phyloP scores from a whole-genome alignment of 2,797 vertebrate species.

The Darevskia mixta region DNA sequence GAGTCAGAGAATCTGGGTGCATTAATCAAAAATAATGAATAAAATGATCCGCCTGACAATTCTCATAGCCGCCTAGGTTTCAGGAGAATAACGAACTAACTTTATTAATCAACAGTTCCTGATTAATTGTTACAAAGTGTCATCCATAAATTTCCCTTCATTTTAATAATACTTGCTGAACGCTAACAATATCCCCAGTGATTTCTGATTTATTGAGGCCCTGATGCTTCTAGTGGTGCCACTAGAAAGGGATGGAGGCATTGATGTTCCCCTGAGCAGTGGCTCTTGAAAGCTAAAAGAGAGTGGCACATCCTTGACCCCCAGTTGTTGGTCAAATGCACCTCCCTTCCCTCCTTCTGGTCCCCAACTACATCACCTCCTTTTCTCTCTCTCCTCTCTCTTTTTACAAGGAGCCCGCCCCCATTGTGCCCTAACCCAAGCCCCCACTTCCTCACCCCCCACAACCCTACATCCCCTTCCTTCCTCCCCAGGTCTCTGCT shows the following conservation, averaged over 20 bases:
- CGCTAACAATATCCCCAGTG: constrained; percentile 98
- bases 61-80: constrained; percentile 94
- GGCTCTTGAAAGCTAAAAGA: constrained; percentile 64
- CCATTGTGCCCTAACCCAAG: constrained; percentile 59
- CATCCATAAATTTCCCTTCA: constrained; percentile 96
- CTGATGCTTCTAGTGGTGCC: constrained; percentile 83
- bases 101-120: constrained; percentile 99
- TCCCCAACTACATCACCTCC: constrained; percentile 34
- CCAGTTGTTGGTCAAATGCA: constrained; percentile 45
- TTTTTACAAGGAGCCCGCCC: constrained; percentile 55
- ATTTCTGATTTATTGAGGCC: constrained; percentile 98
- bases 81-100: constrained; percentile 98
- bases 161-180: constrained; percentile 96
- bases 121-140: constrained; percentile 98
- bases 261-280: constrained; percentile 75
- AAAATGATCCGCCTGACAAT: constrained; percentile 99
- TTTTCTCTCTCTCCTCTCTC: constrained; percentile 36
- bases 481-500: constrained; percentile 75
- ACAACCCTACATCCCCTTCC: constrained; percentile 41
- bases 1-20: constrained; percentile 94
- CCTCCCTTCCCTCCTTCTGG: constrained; percentile 41
- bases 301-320: constrained; percentile 71
- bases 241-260: constrained; percentile 76
- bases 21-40: constrained; percentile 99
- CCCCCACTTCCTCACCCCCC: constrained; percentile 13